Conservation (phyloP, 2,888 invertebrate genomes). For the Vandiemenella viatica region DNA sequence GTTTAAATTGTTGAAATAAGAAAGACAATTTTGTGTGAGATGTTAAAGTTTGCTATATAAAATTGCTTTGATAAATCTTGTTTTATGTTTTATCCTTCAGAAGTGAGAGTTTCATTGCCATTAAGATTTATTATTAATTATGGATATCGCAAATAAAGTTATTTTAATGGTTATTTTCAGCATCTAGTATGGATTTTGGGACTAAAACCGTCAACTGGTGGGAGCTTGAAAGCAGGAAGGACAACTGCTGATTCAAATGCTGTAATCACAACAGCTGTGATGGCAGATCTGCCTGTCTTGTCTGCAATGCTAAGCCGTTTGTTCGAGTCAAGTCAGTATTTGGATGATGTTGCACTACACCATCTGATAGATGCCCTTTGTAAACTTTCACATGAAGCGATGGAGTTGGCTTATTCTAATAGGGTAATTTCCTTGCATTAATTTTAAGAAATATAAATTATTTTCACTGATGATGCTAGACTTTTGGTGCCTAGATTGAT, state of each 20-base stretch:
- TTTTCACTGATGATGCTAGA: too few relatives aligned
- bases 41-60: too few relatives aligned
- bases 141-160: too few relatives aligned
- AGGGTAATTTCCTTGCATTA: constrained; percentile 42
- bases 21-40: too few relatives aligned
- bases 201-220: constrained; percentile 85
- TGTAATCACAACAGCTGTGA: constrained; percentile 87
- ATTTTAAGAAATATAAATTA: too few relatives aligned
- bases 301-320: constrained; percentile 82
- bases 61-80: too few relatives aligned
- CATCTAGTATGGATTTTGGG: constrained; percentile 85
- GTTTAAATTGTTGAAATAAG: too few relatives aligned
- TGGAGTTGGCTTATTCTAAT: constrained; percentile 92
- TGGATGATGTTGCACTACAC: constrained; percentile 88
- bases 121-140: too few relatives aligned
- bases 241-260: constrained; percentile 66
- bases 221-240: constrained; percentile 74
- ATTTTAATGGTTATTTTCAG: constrained; percentile 27
- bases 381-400: constrained; percentile 88
- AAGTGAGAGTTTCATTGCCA: too few relatives aligned
- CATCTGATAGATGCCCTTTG: constrained; percentile 93
- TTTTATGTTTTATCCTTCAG: too few relatives aligned
- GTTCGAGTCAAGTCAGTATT: constrained; percentile 85
- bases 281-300: constrained; percentile 84
- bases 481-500: too few relatives aligned